phyloP scores from a whole-genome alignment of 2,888 invertebrate genomes.

The Caenorhabditis sinica region DNA sequence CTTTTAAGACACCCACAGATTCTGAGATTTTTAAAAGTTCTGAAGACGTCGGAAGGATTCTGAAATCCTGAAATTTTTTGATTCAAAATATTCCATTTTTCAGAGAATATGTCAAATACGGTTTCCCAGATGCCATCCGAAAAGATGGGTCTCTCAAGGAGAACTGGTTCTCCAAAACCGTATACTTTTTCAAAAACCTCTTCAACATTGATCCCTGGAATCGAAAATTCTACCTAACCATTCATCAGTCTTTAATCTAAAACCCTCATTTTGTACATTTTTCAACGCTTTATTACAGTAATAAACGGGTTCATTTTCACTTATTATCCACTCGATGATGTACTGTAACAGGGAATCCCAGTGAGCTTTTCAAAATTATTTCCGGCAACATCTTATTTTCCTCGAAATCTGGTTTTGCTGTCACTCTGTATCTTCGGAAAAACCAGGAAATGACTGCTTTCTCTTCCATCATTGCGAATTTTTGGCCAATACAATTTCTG shows the following conservation, averaged over 20 bases:
- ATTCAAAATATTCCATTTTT: not conserved
- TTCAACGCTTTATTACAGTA: not conserved
- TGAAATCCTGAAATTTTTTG: not conserved
- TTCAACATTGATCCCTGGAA: slow-evolving; percentile 44
- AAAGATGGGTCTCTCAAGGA: slow-evolving; percentile 14
- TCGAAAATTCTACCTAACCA: slow-evolving; percentile 38
- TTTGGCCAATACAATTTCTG: slow-evolving; percentile 80
- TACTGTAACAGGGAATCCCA: slow-evolving; percentile 69
- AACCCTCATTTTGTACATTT: not conserved
- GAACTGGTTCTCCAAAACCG: slow-evolving; percentile 11
- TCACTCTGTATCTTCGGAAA: slow-evolving; percentile 82
- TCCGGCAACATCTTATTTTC: slow-evolving; percentile 71
- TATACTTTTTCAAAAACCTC: slow-evolving; percentile 28
- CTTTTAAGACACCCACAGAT: not conserved
- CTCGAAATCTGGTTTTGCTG: slow-evolving; percentile 65
- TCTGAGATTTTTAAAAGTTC: not conserved
- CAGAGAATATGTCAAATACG: slow-evolving; percentile 34
- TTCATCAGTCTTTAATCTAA: slow-evolving; percentile 39
- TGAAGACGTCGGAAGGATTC: not conserved
- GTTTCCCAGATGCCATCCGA: slow-evolving; percentile 25
- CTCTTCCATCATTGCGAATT: slow-evolving; percentile 78
- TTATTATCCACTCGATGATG: slow-evolving; percentile 39
- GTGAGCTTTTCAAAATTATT: slow-evolving; percentile 70
- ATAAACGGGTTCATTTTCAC: slow-evolving; percentile 6
- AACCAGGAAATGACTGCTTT: slow-evolving; percentile 84